A percentile compares a stretch with the other conserved stretches of the same genome.
These are phyloP conservation scores for Allygus modestus DNA, from an alignment of 2,888 invertebrate genomes.

Conservation along the genomic window DNA sequence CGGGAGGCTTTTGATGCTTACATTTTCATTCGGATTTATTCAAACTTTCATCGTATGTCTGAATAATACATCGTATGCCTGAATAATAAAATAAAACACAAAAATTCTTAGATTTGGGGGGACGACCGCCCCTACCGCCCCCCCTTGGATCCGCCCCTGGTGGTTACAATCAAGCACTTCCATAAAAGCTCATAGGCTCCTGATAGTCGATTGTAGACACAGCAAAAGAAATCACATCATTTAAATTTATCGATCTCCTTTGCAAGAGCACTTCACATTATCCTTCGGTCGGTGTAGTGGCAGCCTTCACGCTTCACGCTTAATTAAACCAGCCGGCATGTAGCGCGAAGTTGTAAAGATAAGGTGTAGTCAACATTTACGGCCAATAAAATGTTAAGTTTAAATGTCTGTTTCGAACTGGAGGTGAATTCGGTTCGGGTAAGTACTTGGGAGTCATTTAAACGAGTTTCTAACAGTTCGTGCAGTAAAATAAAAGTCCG, in stretches of 20 bases:
- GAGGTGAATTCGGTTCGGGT: conserved; percentile 23
- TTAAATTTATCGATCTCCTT: not conserved
- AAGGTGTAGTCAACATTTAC: conserved; percentile 20
- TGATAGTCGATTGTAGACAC: too few relatives aligned
- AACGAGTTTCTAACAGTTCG: conserved; percentile 1
- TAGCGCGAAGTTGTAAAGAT: conserved; percentile 40
- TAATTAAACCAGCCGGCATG: conserved; percentile 3
- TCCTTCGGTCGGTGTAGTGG: not conserved
- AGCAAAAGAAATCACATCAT: too few relatives aligned
- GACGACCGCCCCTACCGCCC: too few relatives aligned
- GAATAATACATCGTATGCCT: too few relatives aligned
- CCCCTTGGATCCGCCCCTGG: too few relatives aligned
- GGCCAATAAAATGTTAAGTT: conserved; percentile 38
- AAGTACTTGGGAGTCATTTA: not conserved
- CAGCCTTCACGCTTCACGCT: conserved; percentile 7
- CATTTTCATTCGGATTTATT: too few relatives aligned
- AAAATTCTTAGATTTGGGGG: too few relatives aligned
- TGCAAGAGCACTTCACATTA: not conserved
- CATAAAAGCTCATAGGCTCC: too few relatives aligned
- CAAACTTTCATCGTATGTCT: too few relatives aligned
- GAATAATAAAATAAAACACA: too few relatives aligned
- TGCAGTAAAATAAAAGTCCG: not conserved
- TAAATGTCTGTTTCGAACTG: conserved; percentile 9
- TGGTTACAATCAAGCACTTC: too few relatives aligned
- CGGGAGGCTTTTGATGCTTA: too few relatives aligned